Percentiles rank a stretch among this genome's conserved stretches.
phyloP scores from a whole-genome alignment of 2,888 invertebrate species.

The Heteropelma amictum region DNA sequence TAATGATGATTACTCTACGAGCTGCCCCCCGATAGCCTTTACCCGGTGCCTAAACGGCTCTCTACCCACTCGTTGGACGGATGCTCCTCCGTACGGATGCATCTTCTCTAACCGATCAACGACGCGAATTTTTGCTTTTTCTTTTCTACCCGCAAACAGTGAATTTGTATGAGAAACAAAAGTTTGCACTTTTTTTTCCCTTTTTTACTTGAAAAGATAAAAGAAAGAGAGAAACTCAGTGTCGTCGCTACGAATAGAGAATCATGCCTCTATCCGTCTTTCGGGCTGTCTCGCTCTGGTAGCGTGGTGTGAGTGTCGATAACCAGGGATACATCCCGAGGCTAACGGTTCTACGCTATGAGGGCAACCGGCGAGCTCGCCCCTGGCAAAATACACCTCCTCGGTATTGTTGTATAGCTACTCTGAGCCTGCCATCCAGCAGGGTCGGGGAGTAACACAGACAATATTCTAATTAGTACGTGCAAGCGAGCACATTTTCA shows the following conservation, averaged over 20 bases:
- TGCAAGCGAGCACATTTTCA: conserved; percentile 18
- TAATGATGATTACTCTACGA: conserved; percentile 69
- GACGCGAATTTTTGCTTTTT: not conserved
- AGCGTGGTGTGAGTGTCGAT: conserved; percentile 41
- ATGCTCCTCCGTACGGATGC: conserved; percentile 1
- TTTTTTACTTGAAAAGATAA: not conserved
- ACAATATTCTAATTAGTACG: conserved; percentile 53
- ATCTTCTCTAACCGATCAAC: conserved; percentile 23
- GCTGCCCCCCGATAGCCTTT: conserved; percentile 74
- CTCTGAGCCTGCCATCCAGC: conserved; percentile 74
- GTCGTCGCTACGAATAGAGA: conserved; percentile 28
- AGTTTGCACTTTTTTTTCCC: too few species aligned
- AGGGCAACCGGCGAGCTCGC: conserved; percentile 76
- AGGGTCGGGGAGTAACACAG: conserved; percentile 71
- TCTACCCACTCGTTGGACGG: conserved; percentile 50
- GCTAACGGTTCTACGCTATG: conserved; percentile 72
- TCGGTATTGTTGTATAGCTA: conserved; percentile 78
- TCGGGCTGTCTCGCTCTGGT: not conserved
- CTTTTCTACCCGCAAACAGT: not conserved
- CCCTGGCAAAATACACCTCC: conserved; percentile 78
- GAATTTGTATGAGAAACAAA: not conserved
- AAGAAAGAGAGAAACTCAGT: conserved; percentile 1
- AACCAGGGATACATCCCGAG: conserved; percentile 68
- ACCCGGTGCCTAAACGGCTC: conserved; percentile 66
- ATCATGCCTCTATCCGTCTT: conserved; percentile 34